Base-by-base conservation (phyloP, 2,888 invertebrate species). In the Netelia fuscicornis region DNA sequence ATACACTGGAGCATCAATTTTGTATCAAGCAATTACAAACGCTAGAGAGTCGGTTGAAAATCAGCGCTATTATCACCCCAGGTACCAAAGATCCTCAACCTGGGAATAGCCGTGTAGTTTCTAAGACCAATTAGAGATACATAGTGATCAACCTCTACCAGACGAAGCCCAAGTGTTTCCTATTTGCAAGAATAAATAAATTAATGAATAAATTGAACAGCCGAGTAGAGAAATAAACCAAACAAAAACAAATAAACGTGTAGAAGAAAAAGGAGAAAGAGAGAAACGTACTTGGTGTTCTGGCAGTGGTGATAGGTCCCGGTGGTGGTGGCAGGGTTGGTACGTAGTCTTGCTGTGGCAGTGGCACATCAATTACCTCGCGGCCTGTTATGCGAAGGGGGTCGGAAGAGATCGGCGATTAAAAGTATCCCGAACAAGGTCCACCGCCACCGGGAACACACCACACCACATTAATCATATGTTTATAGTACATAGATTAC, bases 281-380 rank as follows among this genome's bases (percentile, higher is more conserved):
- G 64, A 68, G 60, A 58, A 84, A 90, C 90, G 76, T 90, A 90
- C 90, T 90, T 90, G 88, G 87, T 86, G 87, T 86, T 94, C 95
- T 95, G 95, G 95, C 95, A 91, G 93, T 93, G 90, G 92, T 91
- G 91, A 91, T 89, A 87, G 95, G 95, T 94, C 95, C 93, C 91
- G 95, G 95, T 90, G 95, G 95, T 91, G 95, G 94, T 93, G 94
- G 94, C 93, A 94, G 92, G 91, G 94, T 93, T 94, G 94, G 94
- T 92, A 94, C 94, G 94, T 94, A 94, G 93, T 91, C 92, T 90
- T 90, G 91, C 89, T 90, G 91, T 90, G 91, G 91, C 90, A 89
- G 91, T 90, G 89, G 89, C 86, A 88, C 91, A 87, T 92, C 91
- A 90, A 92, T 91, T 92, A 92, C 90, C 91, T 92, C 92, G 89